A percentile compares a stretch with the other conserved stretches of the same genome.
These are phyloP conservation scores for Ferrisia virgata DNA, from an alignment of 2,888 invertebrate species.

Conservation along the genomic window DNA sequence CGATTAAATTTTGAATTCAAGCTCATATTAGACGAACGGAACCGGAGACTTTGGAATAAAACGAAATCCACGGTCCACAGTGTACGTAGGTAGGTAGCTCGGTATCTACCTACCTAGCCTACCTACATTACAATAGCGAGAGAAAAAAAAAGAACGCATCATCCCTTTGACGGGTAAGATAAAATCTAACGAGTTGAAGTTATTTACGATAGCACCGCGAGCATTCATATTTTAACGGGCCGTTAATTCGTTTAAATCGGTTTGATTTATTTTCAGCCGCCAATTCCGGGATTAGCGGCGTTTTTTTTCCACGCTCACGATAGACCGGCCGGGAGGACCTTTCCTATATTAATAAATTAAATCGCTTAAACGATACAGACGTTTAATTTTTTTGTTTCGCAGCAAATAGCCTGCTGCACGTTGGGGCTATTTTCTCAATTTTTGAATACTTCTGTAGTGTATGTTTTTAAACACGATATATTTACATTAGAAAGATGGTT, in stretches of 20 bases:
- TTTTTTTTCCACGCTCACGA: background rate
- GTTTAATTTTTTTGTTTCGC: background rate
- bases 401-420: background rate
- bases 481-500: no score
- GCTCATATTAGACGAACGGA: background rate
- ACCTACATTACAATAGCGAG: no score
- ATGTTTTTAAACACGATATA: no score
- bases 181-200: background rate
- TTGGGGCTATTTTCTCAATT: background rate
- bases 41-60: no score
- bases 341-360: background rate
- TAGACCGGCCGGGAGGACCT: no score
- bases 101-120: no score
- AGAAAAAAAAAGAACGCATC: background rate
- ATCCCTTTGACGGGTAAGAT: background rate
- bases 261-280: slow-evolving; percentile 5
- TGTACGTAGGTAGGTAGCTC: no score
- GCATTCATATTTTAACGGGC: slow-evolving; percentile 29
- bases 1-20: slow-evolving; percentile 15
- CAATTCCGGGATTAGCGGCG: background rate
- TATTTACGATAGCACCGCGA: slow-evolving; percentile 23
- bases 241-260: slow-evolving; percentile 31
- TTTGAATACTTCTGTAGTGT: background rate
- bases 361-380: slow-evolving; percentile 17
- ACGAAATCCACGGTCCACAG: no score